Conservation (phyloP, 2,797 vertebrate genomes). For the Sebastes hubbsi region DNA sequence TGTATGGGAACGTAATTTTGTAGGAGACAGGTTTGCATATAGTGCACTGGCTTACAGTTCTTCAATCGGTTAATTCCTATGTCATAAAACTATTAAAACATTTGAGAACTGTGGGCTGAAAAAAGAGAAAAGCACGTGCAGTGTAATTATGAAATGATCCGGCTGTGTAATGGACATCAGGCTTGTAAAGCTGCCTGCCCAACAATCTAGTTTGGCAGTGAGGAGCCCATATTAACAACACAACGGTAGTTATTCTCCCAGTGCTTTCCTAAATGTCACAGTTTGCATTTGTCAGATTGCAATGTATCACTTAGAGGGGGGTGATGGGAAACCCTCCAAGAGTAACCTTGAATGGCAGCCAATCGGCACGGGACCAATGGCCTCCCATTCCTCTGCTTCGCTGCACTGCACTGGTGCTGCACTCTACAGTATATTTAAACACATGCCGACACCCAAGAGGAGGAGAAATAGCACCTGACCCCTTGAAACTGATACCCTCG, state of each 20-base stretch:
- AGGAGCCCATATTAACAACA: constrained; percentile 68
- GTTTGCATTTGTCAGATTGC: constrained; percentile 85
- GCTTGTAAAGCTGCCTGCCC: constrained; percentile 64
- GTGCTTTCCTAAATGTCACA: constrained; percentile 84
- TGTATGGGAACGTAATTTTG: no score
- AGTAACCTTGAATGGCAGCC: constrained; percentile 85
- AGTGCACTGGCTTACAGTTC: neutral
- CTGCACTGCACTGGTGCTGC: constrained; percentile 53
- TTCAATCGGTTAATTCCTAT: neutral
- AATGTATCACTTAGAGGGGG: constrained; percentile 85
- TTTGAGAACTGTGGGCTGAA: neutral
- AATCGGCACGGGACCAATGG: constrained; percentile 80
- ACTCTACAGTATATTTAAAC: constrained; percentile 80
- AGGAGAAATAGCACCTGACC: constrained; percentile 80
- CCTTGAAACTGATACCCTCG: constrained; percentile 81
- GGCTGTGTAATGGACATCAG: constrained; percentile 65
- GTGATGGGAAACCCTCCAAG: constrained; percentile 82
- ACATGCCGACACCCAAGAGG: constrained; percentile 75
- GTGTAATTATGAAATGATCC: constrained; percentile 56
- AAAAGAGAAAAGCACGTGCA: constrained; percentile 8
- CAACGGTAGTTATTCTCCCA: constrained; percentile 78
- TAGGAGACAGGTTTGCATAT: neutral
- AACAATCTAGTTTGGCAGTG: constrained; percentile 74
- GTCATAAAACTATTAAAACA: constrained; percentile 16
- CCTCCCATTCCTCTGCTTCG: constrained; percentile 70